phyloP scores from a whole-genome alignment of 2,113 vertebrate species.

The Amazona vittata region DNA sequence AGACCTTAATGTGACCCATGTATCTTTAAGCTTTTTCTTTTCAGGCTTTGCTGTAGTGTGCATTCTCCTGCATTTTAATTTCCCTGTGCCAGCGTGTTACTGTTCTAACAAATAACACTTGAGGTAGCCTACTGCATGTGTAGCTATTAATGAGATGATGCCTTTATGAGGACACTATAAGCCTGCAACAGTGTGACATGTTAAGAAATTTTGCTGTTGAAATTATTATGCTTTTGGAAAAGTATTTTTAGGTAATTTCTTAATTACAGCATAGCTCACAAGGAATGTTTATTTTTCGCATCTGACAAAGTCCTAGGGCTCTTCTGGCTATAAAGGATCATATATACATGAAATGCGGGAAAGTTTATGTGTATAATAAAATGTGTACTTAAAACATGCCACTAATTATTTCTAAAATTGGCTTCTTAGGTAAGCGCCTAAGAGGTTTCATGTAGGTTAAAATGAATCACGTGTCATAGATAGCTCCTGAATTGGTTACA shows the following conservation, averaged over 20 bases:
- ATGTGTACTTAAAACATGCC: neutral
- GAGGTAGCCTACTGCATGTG: neutral
- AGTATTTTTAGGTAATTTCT: neutral
- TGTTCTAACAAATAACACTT: neutral
- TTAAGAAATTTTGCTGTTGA: neutral
- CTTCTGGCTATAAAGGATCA: neutral
- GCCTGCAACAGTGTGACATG: neutral
- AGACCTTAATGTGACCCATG: slow-evolving; percentile 11
- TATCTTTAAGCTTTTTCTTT: slow-evolving; percentile 15
- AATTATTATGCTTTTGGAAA: neutral
- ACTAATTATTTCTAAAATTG: neutral
- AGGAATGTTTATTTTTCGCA: neutral
- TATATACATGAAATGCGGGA: neutral
- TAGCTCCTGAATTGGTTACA: neutral
- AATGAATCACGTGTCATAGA: neutral
- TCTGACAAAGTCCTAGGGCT: neutral
- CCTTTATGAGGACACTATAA: neutral
- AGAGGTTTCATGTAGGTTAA: neutral
- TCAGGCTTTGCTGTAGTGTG: neutral
- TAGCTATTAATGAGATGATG: neutral
- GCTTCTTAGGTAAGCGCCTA: neutral
- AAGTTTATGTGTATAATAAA: neutral
- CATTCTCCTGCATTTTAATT: neutral
- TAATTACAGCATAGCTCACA: neutral
- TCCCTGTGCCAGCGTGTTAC: neutral